phyloP scores from a whole-genome alignment of 2,888 invertebrate species.

The Hydraecia micacea region DNA sequence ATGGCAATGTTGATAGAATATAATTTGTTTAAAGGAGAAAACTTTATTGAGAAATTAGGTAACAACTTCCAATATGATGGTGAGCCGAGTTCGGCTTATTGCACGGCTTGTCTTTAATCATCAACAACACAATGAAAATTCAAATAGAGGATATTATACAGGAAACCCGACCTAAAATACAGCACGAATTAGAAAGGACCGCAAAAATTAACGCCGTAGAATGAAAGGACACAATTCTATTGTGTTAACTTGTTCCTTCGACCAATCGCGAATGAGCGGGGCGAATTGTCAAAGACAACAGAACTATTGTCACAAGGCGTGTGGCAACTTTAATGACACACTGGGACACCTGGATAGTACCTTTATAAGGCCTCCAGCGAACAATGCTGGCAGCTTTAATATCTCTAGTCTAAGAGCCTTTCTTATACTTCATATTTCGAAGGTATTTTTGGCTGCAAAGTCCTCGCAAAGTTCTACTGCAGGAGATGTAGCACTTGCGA shows the following conservation, averaged over 20 bases:
- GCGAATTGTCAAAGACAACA: constrained; percentile 81
- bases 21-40: neutral
- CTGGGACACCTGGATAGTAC: constrained; percentile 62
- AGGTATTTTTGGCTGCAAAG: neutral
- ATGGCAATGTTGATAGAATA: neutral
- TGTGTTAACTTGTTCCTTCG: constrained; percentile 75
- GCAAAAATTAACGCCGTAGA: constrained; percentile 41
- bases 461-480: neutral
- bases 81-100: neutral
- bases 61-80: neutral
- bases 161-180: constrained; percentile 43
- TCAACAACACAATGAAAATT: constrained; percentile 11
- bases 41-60: neutral
- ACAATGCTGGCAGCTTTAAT: constrained; percentile 52
- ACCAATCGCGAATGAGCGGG: constrained; percentile 72
- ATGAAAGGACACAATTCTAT: constrained; percentile 83
- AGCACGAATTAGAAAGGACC: constrained; percentile 48
- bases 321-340: constrained; percentile 68
- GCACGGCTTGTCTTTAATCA: neutral
- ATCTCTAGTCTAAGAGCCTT: constrained; percentile 36
- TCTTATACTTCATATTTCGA: neutral
- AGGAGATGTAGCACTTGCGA: neutral
- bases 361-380: constrained; percentile 55
- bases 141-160: constrained; percentile 16
- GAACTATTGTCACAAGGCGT: constrained; percentile 68